A percentile compares a stretch with the other conserved stretches of the same genome.
phyloP scores from a whole-genome alignment of 2,888 invertebrate genomes.

The Platypus cylindrus region DNA sequence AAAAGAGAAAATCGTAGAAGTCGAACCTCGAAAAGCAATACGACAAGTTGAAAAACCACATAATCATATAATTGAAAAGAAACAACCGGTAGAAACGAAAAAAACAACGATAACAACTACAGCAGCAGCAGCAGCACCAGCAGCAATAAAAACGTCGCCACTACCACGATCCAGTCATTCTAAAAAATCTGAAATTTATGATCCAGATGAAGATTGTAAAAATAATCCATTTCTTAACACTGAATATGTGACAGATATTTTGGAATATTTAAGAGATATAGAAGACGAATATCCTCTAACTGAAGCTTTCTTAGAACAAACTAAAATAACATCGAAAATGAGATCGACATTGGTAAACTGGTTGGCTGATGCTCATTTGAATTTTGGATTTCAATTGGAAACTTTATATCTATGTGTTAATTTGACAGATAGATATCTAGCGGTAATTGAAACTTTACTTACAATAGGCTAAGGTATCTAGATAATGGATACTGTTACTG shows the following conservation, averaged over 20 bases:
- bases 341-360: slow-evolving; percentile 83
- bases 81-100: slow-evolving; percentile 3
- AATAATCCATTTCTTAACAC: slow-evolving; percentile 68
- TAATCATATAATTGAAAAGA: not conserved
- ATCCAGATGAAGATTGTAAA: slow-evolving; percentile 39
- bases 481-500: too few species aligned
- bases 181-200: slow-evolving; percentile 15
- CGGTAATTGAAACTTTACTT: slow-evolving; percentile 34
- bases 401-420: slow-evolving; percentile 81
- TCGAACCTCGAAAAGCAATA: not conserved
- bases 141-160: slow-evolving; percentile 6
- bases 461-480: not conserved
- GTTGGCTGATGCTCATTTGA: slow-evolving; percentile 82
- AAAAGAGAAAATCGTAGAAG: slow-evolving; percentile 3
- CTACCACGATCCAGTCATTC: too few species aligned
- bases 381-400: slow-evolving; percentile 76
- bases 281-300: slow-evolving; percentile 58
- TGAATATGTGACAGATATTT: slow-evolving; percentile 83
- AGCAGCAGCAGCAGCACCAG: slow-evolving; percentile 1
- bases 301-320: slow-evolving; percentile 52
- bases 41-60: not conserved
- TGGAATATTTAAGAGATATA: slow-evolving; percentile 61
- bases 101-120: slow-evolving; percentile 1
- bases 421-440: slow-evolving; percentile 81
- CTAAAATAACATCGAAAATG: slow-evolving; percentile 72